phyloP scores from a whole-genome alignment of 2,113 vertebrate genomes.

The Erinaceus europaeus region DNA sequence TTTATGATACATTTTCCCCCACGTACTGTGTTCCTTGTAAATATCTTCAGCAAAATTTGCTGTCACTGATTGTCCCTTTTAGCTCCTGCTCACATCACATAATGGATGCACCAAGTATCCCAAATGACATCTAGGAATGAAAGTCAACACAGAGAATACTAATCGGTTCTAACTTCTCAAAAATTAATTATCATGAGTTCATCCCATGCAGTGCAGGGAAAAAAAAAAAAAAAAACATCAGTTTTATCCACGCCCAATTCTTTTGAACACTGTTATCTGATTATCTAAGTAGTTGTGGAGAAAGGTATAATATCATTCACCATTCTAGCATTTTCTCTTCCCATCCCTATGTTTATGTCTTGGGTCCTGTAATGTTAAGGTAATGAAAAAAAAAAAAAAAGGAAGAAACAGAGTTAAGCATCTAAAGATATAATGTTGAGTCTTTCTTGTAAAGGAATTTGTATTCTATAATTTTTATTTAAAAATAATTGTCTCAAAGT shows the following conservation, averaged over 20 bases:
- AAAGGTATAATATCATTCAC: neutral
- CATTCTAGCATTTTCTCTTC: neutral
- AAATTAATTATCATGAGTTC: neutral
- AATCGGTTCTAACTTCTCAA: conserved; percentile 14
- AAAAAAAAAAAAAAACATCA: neutral
- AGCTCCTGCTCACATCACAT: neutral
- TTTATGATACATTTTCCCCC: neutral
- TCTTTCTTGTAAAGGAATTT: neutral
- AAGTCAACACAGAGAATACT: conserved; percentile 40
- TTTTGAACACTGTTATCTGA: conserved; percentile 28
- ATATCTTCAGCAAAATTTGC: neutral
- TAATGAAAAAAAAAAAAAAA: neutral
- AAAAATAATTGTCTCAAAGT: neutral
- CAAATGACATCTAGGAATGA: neutral
- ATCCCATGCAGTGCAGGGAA: neutral
- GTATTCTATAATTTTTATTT: neutral
- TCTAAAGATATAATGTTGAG: neutral
- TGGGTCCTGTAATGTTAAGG: neutral
- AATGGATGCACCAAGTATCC: conserved; percentile 2
- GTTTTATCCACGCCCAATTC: neutral
- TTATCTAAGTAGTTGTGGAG: neutral
- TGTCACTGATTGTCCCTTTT: neutral
- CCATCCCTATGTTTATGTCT: neutral
- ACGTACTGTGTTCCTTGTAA: neutral
- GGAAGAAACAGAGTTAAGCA: neutral